A percentile compares a stretch with the other conserved stretches of the same genome.
Evolutionary conservation across 2,113 vertebrate genomes (phyloP).

Genomic region (Stercorarius parasiticus): DNA sequence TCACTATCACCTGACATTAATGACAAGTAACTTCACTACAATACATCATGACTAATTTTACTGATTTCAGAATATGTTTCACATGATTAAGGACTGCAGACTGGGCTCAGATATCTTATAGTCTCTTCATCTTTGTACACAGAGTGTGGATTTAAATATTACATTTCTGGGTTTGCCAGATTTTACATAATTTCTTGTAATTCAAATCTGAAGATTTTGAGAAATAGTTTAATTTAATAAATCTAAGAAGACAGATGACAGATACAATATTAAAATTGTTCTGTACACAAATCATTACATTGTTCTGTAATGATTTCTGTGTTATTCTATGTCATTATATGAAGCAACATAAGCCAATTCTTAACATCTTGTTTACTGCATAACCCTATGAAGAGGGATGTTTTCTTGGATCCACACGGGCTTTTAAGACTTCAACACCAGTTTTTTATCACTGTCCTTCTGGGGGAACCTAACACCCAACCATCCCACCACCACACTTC

Average conservation of each 20-base stretch:
- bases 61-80: neutral
- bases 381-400: neutral
- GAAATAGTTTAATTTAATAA: neutral
- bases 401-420: neutral
- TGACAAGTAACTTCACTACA: neutral
- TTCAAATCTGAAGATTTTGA: neutral
- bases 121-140: neutral
- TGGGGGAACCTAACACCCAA: neutral
- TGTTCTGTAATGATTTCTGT: neutral
- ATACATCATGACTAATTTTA: neutral
- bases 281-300: too few species aligned
- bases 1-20: neutral
- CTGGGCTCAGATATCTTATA: neutral
- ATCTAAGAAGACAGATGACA: neutral
- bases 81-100: neutral
- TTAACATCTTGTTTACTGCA: neutral
- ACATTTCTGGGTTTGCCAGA: neutral
- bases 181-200: neutral
- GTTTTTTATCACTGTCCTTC: neutral
- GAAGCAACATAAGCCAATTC: neutral
- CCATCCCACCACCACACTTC: neutral
- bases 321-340: neutral
- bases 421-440: neutral
- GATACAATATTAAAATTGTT: neutral
- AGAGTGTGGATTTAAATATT: neutral